phyloP scores from a whole-genome alignment of 2,113 vertebrate genomes.

The Nothoprocta perdicaria region DNA sequence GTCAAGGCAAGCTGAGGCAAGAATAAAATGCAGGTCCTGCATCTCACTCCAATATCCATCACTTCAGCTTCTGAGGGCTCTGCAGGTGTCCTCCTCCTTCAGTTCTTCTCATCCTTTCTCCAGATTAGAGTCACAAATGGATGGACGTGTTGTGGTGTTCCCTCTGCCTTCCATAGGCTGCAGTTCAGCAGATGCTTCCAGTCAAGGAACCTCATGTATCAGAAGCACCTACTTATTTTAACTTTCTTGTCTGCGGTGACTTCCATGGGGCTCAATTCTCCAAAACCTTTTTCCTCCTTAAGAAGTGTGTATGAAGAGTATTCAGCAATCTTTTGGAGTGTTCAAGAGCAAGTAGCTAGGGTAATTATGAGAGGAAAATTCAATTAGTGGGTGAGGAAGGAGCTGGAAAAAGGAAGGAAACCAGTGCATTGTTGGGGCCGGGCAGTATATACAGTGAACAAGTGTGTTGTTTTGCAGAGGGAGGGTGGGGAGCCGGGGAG shows the following conservation, averaged over 20 bases:
- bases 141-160: not conserved
- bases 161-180: not conserved
- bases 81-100: not conserved
- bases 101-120: not conserved
- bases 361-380: conserved; percentile 39
- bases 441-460: not conserved
- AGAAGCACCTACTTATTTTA: conserved; percentile 14
- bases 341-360: not conserved
- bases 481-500: not conserved
- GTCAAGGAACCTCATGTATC: not conserved
- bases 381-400: conserved; percentile 16
- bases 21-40: not conserved
- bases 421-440: conserved; percentile 13
- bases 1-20: not conserved
- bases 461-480: not conserved
- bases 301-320: not conserved
- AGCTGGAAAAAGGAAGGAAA: conserved; percentile 18
- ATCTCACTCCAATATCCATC: not conserved
- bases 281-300: not conserved
- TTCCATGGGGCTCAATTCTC: not conserved
- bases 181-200: not conserved
- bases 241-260: not conserved
- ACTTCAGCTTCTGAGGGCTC: not conserved
- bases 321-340: not conserved
- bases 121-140: not conserved